Base-by-base conservation (phyloP, 1,140 invertebrate species). In the Acromyrmex echinatior region DNA sequence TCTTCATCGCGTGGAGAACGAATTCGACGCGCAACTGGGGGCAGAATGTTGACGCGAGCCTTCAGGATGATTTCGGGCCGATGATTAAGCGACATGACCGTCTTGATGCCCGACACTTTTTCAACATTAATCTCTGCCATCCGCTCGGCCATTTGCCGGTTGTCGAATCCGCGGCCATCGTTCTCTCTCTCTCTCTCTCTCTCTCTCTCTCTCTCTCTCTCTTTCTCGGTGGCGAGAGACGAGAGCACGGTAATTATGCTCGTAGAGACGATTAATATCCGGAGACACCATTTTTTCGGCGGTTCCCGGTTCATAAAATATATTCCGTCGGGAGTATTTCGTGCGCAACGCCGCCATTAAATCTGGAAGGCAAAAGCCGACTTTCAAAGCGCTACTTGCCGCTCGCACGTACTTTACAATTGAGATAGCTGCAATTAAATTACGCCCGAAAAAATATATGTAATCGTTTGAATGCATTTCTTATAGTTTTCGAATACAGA, bases 111-210 rank as follows among this genome's bases (percentile, higher is more conserved):
- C 81, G 76, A 73, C 88, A 80, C 89, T 89, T 91, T 91, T 91
- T 85, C 90, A 87, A 90, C 89, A 91, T 91, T 90, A 91, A 91
- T 91, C 90, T 91, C 88, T 88, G 90, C 87, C 90, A 86, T 70
- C 80, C 66, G 62, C n/a, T 74, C 65, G 53, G 81, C 77, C 86
- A 90, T 91, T 91, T 90, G 90, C 90, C 90, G 90, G 77, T 90
- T 90, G 90, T 91, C 90, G 89, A 91, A 91, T 91, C 87, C 88
- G 51, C 35, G 73, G 88, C 81, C 84, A 63, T 90, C 88, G 85
- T 89, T 79, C 49, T 45, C 88, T 84, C 80, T 28, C 89, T 68
- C 63, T 31, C 31, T 31, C 0, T 31, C 31, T 31, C 31, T 31
- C 31, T 31, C 31, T 31, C 31, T 31, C 31, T 31, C 31, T 31